Evolutionary conservation across 2,113 vertebrate species (phyloP), one percentile per base, ranked within the genome.

Genomic region (Oxygymnocypris stewartii): DNA sequence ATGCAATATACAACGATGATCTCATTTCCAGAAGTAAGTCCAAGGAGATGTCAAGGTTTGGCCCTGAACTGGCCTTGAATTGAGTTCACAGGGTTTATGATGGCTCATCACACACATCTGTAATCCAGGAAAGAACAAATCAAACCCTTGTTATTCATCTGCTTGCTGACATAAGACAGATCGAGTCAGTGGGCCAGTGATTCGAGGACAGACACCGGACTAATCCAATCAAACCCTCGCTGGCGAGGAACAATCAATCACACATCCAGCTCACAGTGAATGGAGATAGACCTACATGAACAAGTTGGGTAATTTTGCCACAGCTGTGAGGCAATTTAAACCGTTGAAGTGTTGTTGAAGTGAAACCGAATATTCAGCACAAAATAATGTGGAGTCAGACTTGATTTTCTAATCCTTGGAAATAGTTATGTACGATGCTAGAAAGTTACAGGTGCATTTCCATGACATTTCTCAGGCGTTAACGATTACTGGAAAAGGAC

Each of bases 151-250:
- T 83, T 71, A 54, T 49, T 57, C 81, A 83, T 73, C 65, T 37
- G 9, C 44, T 73, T 35, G 20, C 63, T 73, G 65, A 73, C 63
- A 71, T 71, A 73, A 83, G 63, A 83, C 81, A 83, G 81, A 65
- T 71, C 18, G 40, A 83, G 65, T 71, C 63, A 83, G 35, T 80
- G 11, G 35, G 31, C 78, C 54, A 80, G 51, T 80, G 78, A 61
- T 80, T 57, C 16, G 54, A 61, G 78, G 54, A 80, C 54, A 80
- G 65, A 83, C 81, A 54, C 40, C 3, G 6, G 65, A 83, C 67
- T 83, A 83, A 83, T 71, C 42, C 79, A 82, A 82, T 82, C 79
- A 82, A 25, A 82, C n/a, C 61, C 40, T 81, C 59, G n/a, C 59
- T 65, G 35, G 54, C 35, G 20, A 69, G 28, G 63, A 6, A 37